Evolutionary conservation across 1,140 invertebrate species (phyloP), one percentile per base, ranked within the genome.

Genomic region (Phymorhynchus buccinoides): DNA sequence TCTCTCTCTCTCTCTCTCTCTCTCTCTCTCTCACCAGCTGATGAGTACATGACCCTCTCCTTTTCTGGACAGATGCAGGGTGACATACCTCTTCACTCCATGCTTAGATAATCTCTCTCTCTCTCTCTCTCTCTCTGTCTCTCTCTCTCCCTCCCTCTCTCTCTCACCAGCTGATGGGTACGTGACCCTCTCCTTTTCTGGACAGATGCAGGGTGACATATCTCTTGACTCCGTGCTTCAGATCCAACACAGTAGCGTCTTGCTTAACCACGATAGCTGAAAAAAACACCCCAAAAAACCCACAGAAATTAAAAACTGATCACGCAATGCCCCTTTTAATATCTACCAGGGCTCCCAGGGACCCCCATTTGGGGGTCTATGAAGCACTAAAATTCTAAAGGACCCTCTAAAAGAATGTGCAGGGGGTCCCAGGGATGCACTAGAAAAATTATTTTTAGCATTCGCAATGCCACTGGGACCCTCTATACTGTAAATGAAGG

Each of bases 211-310:
- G 94, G 93, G 89, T 89, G 27, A 94, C 89, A 86, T 95, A 94
- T 84, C 95, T 93, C 86, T 95, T 94, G 62, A 96, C 95, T 1
- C 96, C 95, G 89, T 95, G 95, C 89, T 96, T 96, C 39, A 96
- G 90, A 88, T 96, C 95, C 32, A 93, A 89, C 3, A 96, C 95
- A 48, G 94, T 95, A 7, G 95, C 95, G 86, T 94, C 94, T 90
- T 93, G 93, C 80, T 95, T 95, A 18, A 96, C 96, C 85, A 96
- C 95, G 81, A 96, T 94, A 89, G 94, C 92, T 93, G 88, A 7
- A 90, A 89, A 68, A 41, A 86, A n/a, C n/a, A n/a, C n/a, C n/a
- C n/a, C n/a, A n/a, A n/a, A n/a, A n/a, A n/a, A n/a, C n/a, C n/a
- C n/a, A n/a, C n/a, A n/a, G n/a, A n/a, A n/a, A 66, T 85, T 27